These are phyloP conservation scores for Drosophila atroscutellata DNA, from an alignment of 2,888 invertebrate genomes.

Conservation along the genomic window DNA sequence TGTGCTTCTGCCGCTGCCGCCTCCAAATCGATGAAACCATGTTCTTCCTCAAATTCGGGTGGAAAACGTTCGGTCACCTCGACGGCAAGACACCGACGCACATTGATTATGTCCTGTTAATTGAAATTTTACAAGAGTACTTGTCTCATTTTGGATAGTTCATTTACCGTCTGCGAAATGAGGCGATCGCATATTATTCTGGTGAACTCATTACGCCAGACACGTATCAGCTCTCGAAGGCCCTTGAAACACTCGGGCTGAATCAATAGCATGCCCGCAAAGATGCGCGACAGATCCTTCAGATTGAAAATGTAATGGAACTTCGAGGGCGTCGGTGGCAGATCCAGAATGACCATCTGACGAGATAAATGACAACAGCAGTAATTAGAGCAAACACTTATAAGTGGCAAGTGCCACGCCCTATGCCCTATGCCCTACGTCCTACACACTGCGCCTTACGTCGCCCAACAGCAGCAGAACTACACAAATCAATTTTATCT, in stretches of 20 bases:
- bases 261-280: conserved; percentile 92
- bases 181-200: conserved; percentile 95
- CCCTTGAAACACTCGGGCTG: conserved; percentile 89
- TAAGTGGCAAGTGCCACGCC: conserved; percentile 14
- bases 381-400: conserved; percentile 57
- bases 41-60: conserved; percentile 70
- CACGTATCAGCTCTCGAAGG: conserved; percentile 90
- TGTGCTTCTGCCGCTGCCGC: conserved; percentile 61
- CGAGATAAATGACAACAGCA: conserved; percentile 47
- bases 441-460: background rate
- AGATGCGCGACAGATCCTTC: conserved; percentile 94
- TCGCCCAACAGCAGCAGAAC: conserved; percentile 23
- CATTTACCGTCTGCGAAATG: conserved; percentile 87
- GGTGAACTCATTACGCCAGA: conserved; percentile 96
- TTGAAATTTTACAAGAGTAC: too few relatives aligned
- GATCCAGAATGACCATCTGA: conserved; percentile 89
- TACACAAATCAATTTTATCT: conserved; percentile 82
- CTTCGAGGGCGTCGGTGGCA: conserved; percentile 96
- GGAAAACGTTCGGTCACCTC: conserved; percentile 86
- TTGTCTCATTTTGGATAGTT: background rate
- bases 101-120: conserved; percentile 88
- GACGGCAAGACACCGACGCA: conserved; percentile 87
- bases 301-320: conserved; percentile 98
- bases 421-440: conserved; percentile 1
- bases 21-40: conserved; percentile 76